Conservation (phyloP, 2,113 vertebrate genomes). For the Morone chrysops region DNA sequence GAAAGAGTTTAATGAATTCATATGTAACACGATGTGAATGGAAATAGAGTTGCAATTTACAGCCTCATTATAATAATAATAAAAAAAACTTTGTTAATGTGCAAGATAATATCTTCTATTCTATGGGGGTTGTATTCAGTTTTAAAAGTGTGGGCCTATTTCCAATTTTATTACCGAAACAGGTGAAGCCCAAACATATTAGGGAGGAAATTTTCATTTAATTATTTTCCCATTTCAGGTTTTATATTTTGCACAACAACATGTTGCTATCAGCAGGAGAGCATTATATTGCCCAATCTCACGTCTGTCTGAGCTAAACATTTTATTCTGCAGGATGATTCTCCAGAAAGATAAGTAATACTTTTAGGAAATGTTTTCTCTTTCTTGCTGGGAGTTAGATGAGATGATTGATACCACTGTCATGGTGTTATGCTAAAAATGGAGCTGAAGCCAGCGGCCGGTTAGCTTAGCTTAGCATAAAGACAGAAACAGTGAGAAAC, state of each 20-base stretch:
- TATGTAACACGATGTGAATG: constrained; percentile 22
- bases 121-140: background rate
- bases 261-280: constrained; percentile 6
- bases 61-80: constrained; percentile 17
- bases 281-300: background rate
- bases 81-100: background rate
- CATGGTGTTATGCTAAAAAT: background rate
- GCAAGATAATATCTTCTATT: constrained; percentile 6
- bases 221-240: constrained; percentile 38
- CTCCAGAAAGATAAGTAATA: background rate
- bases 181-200: constrained; percentile 5
- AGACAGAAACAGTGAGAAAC: background rate
- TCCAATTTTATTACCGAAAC: constrained; percentile 34
- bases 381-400: background rate
- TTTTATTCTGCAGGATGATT: constrained; percentile 12
- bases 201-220: constrained; percentile 16
- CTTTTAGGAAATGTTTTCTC: background rate
- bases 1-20: constrained; percentile 28
- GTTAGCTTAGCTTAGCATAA: constrained; percentile 1
- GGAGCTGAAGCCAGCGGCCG: background rate
- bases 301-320: constrained; percentile 13
- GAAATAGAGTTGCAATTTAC: constrained; percentile 30
- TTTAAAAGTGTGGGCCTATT: constrained; percentile 21
- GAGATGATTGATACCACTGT: background rate
- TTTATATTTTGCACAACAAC: constrained; percentile 20